Evolutionary conservation across 2,888 invertebrate species (phyloP), one percentile per base, ranked within the genome.

Genomic region (Tigriopus californicus): DNA sequence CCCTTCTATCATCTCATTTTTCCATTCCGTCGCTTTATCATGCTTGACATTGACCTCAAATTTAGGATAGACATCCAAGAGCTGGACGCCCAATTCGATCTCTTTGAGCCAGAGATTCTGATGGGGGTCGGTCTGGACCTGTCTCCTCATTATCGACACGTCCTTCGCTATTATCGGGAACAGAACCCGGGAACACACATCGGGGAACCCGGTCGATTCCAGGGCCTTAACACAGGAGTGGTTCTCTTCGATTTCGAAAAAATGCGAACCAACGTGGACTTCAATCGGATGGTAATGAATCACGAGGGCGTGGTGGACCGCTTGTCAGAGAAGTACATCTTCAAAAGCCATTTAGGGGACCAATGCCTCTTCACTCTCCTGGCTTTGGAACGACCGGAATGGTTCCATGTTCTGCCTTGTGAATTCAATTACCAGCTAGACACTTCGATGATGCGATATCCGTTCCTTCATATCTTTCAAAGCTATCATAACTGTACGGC

Each of bases 141-240:
- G 58, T 82, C 83, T 5, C 85, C 86, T 0, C 85, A 85, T 0
- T 87, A 87, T 69, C 75, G 81, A 47, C 84, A 86, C 67, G 78
- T 82, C 51, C 74, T 86, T 15, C 79, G 80, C 65, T 70, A 75
- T 55, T 84, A 83, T 68, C 77, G 83, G 6, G 64, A 65, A 25
- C 76, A 77, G 63, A 75, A 81, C 67, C 79, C 79, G 10, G 75
- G 76, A 40, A 80, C 80, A 4, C 72, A 71, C 33, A 79, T 81
- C 63, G 81, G 81, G 6, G 75, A 72, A 51, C 75, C 77, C 1
- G 65, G 70, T 44, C 74, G 74, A 5, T 65, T 70, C 66, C 81
- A 83, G n/a, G 86, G 87, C 1, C 80, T 82, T 65, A 87, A 87
- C 71, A 84, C 83, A 64, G 87, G 86, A 6, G 82, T 87, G 1